phyloP scores from a whole-genome alignment of 2,888 invertebrate species.

The Synergus itoensis region DNA sequence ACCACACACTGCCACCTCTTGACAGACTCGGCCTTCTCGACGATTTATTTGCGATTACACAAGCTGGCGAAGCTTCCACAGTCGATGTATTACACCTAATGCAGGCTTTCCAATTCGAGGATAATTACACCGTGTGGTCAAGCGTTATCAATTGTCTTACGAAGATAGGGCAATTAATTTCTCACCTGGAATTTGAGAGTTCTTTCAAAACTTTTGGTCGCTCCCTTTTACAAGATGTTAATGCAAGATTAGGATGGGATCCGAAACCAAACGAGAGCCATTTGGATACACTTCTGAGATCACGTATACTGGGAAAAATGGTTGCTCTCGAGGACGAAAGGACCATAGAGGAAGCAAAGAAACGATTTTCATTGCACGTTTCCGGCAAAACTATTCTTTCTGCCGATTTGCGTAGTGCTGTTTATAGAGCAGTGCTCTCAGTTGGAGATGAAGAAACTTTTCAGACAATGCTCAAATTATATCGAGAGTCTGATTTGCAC shows the following conservation, averaged over 20 bases:
- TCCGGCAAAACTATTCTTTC: slow-evolving; percentile 82
- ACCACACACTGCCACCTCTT: slow-evolving; percentile 89
- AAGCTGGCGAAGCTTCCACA: slow-evolving; percentile 89
- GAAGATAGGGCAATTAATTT: slow-evolving; percentile 86
- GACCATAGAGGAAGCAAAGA: slow-evolving; percentile 88
- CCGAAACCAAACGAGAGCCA: slow-evolving; percentile 90
- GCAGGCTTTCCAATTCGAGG: slow-evolving; percentile 90
- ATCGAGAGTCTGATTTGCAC: slow-evolving; percentile 91
- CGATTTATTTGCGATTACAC: slow-evolving; percentile 95
- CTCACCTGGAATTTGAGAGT: slow-evolving; percentile 87
- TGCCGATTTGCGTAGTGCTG: slow-evolving; percentile 92
- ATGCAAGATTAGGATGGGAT: slow-evolving; percentile 91
- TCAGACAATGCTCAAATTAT: slow-evolving; percentile 88
- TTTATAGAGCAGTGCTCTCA: slow-evolving; percentile 89
- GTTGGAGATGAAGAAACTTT: slow-evolving; percentile 86
- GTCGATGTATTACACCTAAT: slow-evolving; percentile 91
- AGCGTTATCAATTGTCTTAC: slow-evolving; percentile 88
- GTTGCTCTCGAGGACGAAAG: slow-evolving; percentile 90
- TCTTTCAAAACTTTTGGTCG: slow-evolving; percentile 86
- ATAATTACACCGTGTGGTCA: slow-evolving; percentile 96
- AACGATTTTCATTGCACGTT: slow-evolving; percentile 85
- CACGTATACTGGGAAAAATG: slow-evolving; percentile 90
- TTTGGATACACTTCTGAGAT: slow-evolving; percentile 90
- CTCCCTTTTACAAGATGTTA: slow-evolving; percentile 86
- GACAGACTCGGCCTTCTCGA: slow-evolving; percentile 94